A percentile compares a stretch with the other conserved stretches of the same genome.
These are phyloP conservation scores for Apolygus lucorum DNA, from an alignment of 1,140 invertebrate genomes.

Conservation along the genomic window DNA sequence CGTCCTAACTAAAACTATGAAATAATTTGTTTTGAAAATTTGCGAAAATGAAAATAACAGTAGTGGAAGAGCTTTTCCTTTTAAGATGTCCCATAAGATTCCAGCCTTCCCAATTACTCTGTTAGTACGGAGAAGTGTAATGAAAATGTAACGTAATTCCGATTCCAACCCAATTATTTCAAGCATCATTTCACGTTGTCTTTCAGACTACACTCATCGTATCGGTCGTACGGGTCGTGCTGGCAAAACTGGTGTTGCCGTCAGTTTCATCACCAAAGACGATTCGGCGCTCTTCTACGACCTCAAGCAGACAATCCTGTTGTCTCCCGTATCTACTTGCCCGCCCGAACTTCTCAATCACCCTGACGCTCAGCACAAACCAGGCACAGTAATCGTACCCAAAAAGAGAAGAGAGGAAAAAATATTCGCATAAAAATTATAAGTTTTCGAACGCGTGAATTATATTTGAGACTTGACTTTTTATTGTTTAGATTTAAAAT, in stretches of 20 bases:
- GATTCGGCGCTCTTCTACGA: conserved; percentile 95
- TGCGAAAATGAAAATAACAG: no score
- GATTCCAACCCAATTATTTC: no score
- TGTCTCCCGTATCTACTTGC: conserved; percentile 89
- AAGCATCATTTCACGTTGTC: no score
- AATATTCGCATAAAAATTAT: conserved; percentile 64
- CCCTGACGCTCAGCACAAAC: conserved; percentile 96
- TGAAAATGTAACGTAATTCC: no score
- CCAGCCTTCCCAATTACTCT: background rate
- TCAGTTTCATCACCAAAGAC: conserved; percentile 95
- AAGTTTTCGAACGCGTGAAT: background rate
- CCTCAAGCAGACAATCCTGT: conserved; percentile 82
- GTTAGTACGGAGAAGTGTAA: no score
- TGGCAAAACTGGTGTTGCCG: conserved; percentile 91
- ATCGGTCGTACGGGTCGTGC: conserved; percentile 98
- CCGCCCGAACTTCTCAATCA: conserved; percentile 96
- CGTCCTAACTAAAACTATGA: no score
- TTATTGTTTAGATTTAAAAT: no score
- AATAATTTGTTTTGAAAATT: no score
- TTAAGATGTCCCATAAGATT: no score
- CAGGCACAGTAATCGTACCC: conserved; percentile 85
- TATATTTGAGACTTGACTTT: no score
- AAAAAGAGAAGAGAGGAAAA: conserved; percentile 91
- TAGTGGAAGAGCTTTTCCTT: no score
- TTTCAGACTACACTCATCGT: conserved; percentile 94